Percentiles rank a stretch among this genome's conserved stretches.
These are phyloP conservation scores for Coilia nasus DNA, from an alignment of 2,797 vertebrate genomes.

Conservation along the genomic window DNA sequence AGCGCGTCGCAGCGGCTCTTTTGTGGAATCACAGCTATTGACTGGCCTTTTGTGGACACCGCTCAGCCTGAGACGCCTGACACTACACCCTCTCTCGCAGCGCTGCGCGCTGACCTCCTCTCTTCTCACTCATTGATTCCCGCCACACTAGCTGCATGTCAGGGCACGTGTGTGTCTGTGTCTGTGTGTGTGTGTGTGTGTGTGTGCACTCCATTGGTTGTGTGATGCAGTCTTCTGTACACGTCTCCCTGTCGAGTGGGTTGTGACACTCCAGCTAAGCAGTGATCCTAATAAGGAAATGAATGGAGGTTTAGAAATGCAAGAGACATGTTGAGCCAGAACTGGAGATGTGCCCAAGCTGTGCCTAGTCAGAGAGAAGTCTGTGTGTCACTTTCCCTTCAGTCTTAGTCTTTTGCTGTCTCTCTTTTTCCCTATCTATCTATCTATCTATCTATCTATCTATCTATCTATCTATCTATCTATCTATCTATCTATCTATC, in stretches of 20 bases:
- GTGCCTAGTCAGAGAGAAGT: neutral
- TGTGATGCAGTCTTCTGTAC: neutral
- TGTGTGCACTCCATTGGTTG: neutral
- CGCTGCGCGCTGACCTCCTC: neutral
- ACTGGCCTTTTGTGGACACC: neutral
- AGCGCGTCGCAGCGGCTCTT: neutral
- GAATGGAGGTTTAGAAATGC: constrained; percentile 72
- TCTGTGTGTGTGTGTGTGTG: constrained; percentile 33
- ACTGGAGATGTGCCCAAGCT: constrained; percentile 60
- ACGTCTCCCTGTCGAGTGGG: constrained; percentile 53
- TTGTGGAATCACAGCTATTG: neutral
- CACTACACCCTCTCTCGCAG: neutral
- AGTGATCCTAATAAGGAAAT: constrained; percentile 76
- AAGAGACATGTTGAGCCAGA: constrained; percentile 53
- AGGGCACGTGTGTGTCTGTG: constrained; percentile 12
- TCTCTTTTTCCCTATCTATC: neutral
- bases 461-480: neutral
- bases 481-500: too few relatives aligned
- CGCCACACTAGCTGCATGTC: constrained; percentile 32
- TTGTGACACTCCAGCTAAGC: constrained; percentile 54
- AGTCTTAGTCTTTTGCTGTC: constrained; percentile 15
- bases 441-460: too few relatives aligned
- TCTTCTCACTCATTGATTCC: constrained; percentile 34
- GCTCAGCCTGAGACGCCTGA: neutral
- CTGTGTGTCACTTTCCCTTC: neutral